Evolutionary conservation across 2,113 vertebrate species (phyloP), one percentile per base, ranked within the genome.

Genomic region (Pan troglodytes): DNA sequence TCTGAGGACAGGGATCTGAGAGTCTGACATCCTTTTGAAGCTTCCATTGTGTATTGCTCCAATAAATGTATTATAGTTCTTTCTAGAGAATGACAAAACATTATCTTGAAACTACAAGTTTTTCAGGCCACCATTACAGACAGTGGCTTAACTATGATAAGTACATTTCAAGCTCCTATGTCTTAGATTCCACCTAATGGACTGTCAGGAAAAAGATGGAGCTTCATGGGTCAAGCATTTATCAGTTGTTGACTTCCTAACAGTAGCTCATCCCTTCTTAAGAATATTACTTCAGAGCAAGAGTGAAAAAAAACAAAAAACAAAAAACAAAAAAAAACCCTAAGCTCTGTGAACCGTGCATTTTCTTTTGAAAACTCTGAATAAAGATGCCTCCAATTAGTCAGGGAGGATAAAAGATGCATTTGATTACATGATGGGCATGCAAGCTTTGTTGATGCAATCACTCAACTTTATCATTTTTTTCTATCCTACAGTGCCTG

Each of bases 41-140:
- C 6, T 35, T 92, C 93, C 81, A 75, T 82, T 91, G 6, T 76
- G 9, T 84, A 57, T 75, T 67, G 48, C 35, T 93, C n/a, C 25
- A 82, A 52, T 82, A 82, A 73, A 48, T 67, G 35, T 50, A 64
- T 64, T 64, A 64, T 64, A 85, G 32, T 83, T 81, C 23, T 97
- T 95, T 59, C 27, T 67, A 81, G 52, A 98, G 38, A 18, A 55
- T 92, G 23, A 43, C 52, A 95, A 95, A 96, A 72, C 40, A 85
- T 82, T 82, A 70, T 94, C 40, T 92, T 88, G 73, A 94, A 95
- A 79, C 16, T 90, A 27, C 72, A 93, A 90, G 61, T 61, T 48
- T 93, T 78, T 95, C 72, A 86, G 32, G 16, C 40, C 61, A 61
- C 32, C 32, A 48, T 87, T 88, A 35, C 16, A 91, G 89, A 48